Evolutionary conservation across 2,797 vertebrate genomes (phyloP), one percentile per base, ranked within the genome.

Genomic region (Luscinia luscinia): DNA sequence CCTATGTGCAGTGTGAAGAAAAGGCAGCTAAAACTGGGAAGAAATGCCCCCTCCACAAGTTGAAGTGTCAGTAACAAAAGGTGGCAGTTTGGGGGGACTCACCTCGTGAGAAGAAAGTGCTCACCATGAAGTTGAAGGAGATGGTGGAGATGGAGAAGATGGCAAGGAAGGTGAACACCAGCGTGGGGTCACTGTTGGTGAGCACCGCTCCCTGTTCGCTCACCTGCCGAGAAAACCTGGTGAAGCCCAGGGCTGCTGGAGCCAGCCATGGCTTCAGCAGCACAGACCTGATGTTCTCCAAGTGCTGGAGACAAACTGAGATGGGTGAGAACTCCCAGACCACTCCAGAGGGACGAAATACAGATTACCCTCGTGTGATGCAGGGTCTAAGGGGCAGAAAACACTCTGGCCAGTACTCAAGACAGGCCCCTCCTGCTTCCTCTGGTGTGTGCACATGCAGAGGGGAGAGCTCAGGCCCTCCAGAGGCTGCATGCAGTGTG

Each of bases 121-220:
- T 99, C 97, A 99, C 98, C 99, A 99, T 99, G 97, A 99, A 99
- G 97, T 99, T 99, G 98, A 99, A 99, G 98, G 98, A 98, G 97
- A 99, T 99, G 78, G 99, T 98, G 82, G 99, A 98, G 92, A 99
- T 55, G 5, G 98, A 98, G 84, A 99, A 99, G 74, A 98, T 49
- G 15, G 98, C 95, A 9, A 99, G 97, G 97, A 99, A 99, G 91
- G 98, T 96, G 69, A 99, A 99, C 58, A 99, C 98, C 95, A 99
- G 97, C 0, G 98, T 98, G 52, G 99, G 99, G 96, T 99, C 99
- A 0, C 99, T 99, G 97, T 98, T 97, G 49, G 98, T 97, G 91
- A 99, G 98, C 75, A 99, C 99, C 0, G 99, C 99, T 84, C 99
- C 98, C 6, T 98, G 98, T 14, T 98, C 97, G 15, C 98, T 99